Base-by-base conservation (phyloP, 2,888 invertebrate species). In the Sinotaia quadrata region DNA sequence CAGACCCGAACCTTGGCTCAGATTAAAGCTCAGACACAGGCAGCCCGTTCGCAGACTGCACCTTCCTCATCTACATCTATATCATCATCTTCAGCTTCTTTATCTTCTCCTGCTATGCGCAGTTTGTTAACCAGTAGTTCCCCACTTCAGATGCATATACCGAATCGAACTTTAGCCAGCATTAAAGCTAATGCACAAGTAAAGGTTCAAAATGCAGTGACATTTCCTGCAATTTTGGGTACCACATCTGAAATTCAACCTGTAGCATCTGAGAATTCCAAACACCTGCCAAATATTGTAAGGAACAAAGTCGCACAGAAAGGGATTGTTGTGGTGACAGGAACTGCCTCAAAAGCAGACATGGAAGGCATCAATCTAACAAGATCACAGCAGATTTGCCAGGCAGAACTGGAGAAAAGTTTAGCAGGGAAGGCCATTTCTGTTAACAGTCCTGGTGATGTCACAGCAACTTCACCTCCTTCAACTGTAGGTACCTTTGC, bases 341-440 rank as follows among this genome's bases (percentile, higher is more conserved):
- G 36, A n/a, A 34, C 27, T 0, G 21, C 7, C n/a, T 21, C 63
- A 34, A 36, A 44, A 62, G n/a, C 61, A 37, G 67, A 72, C 37
- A 63, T n/a, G 34, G 62, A 66, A n/a, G 67, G 81, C 57, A 95
- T 97, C 41, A 97, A 97, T 89, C 89, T 97, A 66, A 96, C 97
- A 87, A 92, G 97, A 68, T 97, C 97, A 86, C 95, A 96, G 88
- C 96, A 97, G 89, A 97, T 97, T 81, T 90, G 89, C 78, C 89
- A 92, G 88, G 91, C 90, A 58, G 91, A 92, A n/a, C 95, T 97
- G 76, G 95, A 96, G 89, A 96, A 95, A 88, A 96, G 95, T 85
- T 68, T 73, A 34, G 68, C 33, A 8, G 44, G 65, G n/a, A 41
- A 52, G 49, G 59, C 62, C 31, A 34, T 61, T n/a, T 52, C 68